A percentile compares a stretch with the other conserved stretches of the same genome.
Conservation (phyloP, 2,888 invertebrate genomes). For the Eupithecia dodoneata region DNA sequence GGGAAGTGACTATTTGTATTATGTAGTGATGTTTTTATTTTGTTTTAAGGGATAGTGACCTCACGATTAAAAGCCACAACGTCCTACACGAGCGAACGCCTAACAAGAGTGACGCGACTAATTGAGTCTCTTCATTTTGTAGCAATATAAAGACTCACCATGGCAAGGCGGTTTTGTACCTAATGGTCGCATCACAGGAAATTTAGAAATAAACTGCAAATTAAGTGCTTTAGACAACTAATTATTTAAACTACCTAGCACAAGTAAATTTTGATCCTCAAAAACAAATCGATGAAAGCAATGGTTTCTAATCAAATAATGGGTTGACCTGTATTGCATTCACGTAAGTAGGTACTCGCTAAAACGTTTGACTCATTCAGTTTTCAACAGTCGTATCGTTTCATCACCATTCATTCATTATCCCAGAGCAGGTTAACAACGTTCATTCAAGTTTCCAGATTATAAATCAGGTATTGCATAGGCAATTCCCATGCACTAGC, state of each 20-base stretch:
- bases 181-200: neutral
- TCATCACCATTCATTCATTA: constrained; percentile 20
- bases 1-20: no score
- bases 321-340: neutral
- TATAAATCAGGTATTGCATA: constrained; percentile 41
- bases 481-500: constrained; percentile 46
- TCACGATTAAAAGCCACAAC: neutral
- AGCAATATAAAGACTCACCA: neutral
- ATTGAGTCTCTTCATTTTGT: constrained; percentile 7
- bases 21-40: neutral
- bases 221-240: neutral
- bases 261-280: neutral
- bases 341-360: neutral
- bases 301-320: neutral
- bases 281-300: neutral
- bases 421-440: constrained; percentile 12
- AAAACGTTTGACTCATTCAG: neutral
- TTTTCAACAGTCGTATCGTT: neutral
- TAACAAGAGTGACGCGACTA: constrained; percentile 2
- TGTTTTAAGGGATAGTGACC: neutral
- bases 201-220: neutral
- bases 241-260: neutral
- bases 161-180: neutral
- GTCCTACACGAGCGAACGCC: neutral
- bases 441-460: constrained; percentile 31